Conservation (phyloP, 2,113 vertebrate species). For the Oenanthe melanoleuca region DNA sequence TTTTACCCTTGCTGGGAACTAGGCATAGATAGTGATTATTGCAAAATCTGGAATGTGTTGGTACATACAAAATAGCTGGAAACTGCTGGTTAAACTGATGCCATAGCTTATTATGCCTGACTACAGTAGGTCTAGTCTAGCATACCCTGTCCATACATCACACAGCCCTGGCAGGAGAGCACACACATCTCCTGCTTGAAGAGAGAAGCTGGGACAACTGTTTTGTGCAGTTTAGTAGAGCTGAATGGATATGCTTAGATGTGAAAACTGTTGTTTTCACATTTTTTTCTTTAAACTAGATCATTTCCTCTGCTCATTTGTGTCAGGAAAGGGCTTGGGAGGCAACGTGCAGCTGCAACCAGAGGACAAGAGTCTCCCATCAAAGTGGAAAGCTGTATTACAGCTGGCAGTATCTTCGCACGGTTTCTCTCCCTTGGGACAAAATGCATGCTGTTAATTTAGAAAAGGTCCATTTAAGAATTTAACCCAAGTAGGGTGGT, state of each 20-base stretch:
- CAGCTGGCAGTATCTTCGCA: slow-evolving; percentile 55
- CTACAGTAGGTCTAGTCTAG: not conserved
- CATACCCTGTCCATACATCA: rapidly evolving
- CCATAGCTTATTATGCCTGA: not conserved
- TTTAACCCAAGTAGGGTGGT: slow-evolving; percentile 34
- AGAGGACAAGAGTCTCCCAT: slow-evolving; percentile 58
- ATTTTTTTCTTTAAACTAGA: not conserved
- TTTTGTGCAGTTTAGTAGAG: not conserved
- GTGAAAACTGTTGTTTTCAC: not conserved
- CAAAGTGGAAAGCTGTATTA: slow-evolving; percentile 52
- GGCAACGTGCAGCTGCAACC: not conserved
- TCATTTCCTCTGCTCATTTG: slow-evolving; percentile 42
- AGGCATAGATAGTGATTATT: not conserved
- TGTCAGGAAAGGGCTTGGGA: slow-evolving; percentile 42
- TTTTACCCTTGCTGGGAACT: not conserved
- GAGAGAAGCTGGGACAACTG: not conserved
- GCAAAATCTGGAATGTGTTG: not conserved
- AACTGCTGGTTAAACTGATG: not conserved
- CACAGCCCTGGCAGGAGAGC: not conserved
- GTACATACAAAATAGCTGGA: not conserved
- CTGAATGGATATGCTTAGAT: not conserved
- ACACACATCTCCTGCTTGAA: not conserved
- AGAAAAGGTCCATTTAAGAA: slow-evolving; percentile 61
- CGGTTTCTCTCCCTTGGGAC: slow-evolving; percentile 62
- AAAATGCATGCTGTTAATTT: slow-evolving; percentile 60